phyloP scores from a whole-genome alignment of 2,888 invertebrate genomes.

The Thecophora atra region DNA sequence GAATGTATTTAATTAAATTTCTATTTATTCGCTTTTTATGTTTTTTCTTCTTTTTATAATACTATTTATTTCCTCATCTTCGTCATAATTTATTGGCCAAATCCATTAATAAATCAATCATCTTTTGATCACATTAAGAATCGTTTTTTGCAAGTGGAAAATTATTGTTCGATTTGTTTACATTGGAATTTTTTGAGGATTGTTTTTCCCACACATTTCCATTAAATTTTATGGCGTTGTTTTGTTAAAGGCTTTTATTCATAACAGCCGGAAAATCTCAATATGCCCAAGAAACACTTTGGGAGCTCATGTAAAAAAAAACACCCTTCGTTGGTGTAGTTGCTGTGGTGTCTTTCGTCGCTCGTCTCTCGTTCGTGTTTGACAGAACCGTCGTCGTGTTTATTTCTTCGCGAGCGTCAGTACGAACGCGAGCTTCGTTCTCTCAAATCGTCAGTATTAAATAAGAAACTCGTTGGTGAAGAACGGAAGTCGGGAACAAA shows the following conservation, averaged over 20 bases:
- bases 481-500: constrained; percentile 24
- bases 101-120: too few species aligned
- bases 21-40: constrained; percentile 2
- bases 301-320: not conserved
- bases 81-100: too few species aligned
- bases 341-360: not conserved
- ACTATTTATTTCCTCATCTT: not conserved
- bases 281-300: not conserved
- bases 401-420: not conserved
- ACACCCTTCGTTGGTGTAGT: not conserved
- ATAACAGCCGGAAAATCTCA: not conserved
- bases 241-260: not conserved
- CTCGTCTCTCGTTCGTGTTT: not conserved
- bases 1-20: constrained; percentile 4
- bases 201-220: not conserved
- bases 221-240: not conserved
- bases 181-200: too few species aligned
- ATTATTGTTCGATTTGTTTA: too few species aligned
- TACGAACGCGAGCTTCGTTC: constrained; percentile 8
- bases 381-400: constrained; percentile 14
- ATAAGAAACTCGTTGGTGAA: constrained; percentile 6
- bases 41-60: not conserved
- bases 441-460: constrained; percentile 11
- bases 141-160: too few species aligned
- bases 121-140: too few species aligned